Base-by-base conservation (phyloP, 2,888 invertebrate genomes). In the Scrobipalpa costella region DNA sequence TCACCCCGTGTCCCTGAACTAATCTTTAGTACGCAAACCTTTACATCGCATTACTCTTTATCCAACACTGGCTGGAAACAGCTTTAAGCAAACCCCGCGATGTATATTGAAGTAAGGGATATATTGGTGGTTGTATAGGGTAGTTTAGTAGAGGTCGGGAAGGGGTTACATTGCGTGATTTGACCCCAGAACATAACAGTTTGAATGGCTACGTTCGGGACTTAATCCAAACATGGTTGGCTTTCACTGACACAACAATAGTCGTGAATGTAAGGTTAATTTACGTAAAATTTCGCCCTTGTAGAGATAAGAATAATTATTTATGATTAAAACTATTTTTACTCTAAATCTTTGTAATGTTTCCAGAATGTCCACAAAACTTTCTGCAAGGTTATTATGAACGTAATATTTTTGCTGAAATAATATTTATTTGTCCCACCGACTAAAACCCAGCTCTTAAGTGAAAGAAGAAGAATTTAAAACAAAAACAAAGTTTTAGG, bases 131-230 rank as follows among this genome's bases (percentile, higher is more conserved):
- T 11, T 13, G 11, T 40, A 27, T 17, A 33, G 59, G 33, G 40
- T 34, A n/a, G 19, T n/a, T 17, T 50, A 19, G 63, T 63, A 44
- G 21, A 9, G 57, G 58, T 58, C 15, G 36, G 13, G 50, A 59
- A 33, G 36, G 27, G 57, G 58, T 58, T 58, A 59, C 61, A 47
- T 65, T 58, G 65, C 65, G 65, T 65, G 65, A 58, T 62, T 58
- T 60, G 62, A 62, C 65, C 62, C 34, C 33, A 33, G 50, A 7
- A 33, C 15, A 44, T 44, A 40, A 62, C 57, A 44, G 34, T 38
- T 47, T 47, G 44, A 57, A 57, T 44, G 27, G 59, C 5, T 21
- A 19, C 15, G 44, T 60, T 40, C 15, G n/a, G 59, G 44, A 47
- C 47, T 47, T 27, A 60, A 57, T 57, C 27, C 5, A 47, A 60